A percentile compares a stretch with the other conserved stretches of the same genome.
These are phyloP conservation scores for Talpa occidentalis DNA, from an alignment of 2,113 vertebrate genomes.

Conservation along the genomic window DNA sequence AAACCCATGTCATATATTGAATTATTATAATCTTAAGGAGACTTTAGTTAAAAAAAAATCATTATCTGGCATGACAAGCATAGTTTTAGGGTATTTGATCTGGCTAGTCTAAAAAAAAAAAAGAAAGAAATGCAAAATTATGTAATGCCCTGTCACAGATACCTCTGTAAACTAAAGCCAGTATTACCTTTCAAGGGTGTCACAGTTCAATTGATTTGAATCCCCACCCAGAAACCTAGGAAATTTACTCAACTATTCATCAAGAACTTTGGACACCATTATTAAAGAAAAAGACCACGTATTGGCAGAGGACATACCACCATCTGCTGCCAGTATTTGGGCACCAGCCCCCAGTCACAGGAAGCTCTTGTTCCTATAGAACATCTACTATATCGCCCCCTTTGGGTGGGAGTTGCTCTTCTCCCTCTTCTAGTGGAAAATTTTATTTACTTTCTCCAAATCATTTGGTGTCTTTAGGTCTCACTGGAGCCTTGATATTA, in stretches of 20 bases:
- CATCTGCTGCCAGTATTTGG: conserved; percentile 53
- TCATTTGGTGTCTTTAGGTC: not conserved
- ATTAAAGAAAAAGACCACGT: conserved; percentile 54
- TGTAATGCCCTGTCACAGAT: conserved; percentile 21
- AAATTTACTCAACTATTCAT: conserved; percentile 65
- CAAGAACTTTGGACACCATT: conserved; percentile 57
- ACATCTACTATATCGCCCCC: not conserved
- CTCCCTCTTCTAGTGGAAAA: not conserved
- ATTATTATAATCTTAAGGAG: conserved; percentile 24
- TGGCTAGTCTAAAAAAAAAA: not conserved
- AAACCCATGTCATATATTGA: conserved; percentile 30
- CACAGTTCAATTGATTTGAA: conserved; percentile 51
- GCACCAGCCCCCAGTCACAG: not conserved
- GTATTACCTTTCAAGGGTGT: conserved; percentile 60
- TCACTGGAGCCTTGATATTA: not conserved
- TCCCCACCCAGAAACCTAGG: conserved; percentile 54
- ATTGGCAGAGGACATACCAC: conserved; percentile 45
- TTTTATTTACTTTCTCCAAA: conserved; percentile 44
- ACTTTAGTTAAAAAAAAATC: not conserved
- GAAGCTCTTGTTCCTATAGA: not conserved
- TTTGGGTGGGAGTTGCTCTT: not conserved
- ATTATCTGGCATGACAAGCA: not conserved
- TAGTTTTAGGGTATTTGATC: not conserved
- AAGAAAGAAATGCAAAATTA: not conserved
- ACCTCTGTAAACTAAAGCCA: conserved; percentile 43